phyloP scores from a whole-genome alignment of 2,113 vertebrate species.

The Meles meles region DNA sequence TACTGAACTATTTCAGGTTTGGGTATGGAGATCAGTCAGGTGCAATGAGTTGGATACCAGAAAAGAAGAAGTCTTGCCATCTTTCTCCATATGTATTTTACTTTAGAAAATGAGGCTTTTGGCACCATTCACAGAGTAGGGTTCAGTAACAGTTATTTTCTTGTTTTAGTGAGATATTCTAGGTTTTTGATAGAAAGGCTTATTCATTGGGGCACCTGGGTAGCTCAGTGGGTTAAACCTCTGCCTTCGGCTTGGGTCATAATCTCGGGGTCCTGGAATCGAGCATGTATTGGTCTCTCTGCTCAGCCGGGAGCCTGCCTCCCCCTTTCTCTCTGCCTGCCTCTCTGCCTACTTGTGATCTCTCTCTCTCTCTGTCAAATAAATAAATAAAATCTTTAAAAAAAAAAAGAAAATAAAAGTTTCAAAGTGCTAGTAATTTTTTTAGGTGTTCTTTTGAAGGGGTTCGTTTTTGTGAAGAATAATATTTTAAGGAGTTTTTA shows the following conservation, averaged over 20 bases:
- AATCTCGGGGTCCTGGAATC: too few species aligned
- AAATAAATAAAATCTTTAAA: too few species aligned
- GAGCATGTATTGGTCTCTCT: too few species aligned
- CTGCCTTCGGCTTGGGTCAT: too few species aligned
- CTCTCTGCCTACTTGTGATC: too few species aligned
- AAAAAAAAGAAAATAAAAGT: not conserved
- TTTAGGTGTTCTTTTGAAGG: constrained; percentile 22
- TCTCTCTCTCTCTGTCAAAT: too few species aligned
- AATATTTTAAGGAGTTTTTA: constrained; percentile 6
- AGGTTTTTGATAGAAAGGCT: constrained; percentile 17
- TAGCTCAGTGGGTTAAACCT: too few species aligned
- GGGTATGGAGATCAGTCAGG: not conserved
- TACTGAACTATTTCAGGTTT: not conserved
- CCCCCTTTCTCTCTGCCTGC: too few species aligned
- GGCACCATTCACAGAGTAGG: not conserved
- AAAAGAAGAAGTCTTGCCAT: not conserved
- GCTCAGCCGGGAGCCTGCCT: too few species aligned
- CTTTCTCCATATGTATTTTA: not conserved
- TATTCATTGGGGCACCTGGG: not conserved
- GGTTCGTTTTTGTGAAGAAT: not conserved
- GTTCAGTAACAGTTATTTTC: not conserved
- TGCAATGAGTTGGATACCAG: not conserved
- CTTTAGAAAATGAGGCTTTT: constrained; percentile 12
- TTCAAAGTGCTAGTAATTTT: not conserved
- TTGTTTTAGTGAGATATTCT: not conserved